phyloP scores from a whole-genome alignment of 2,113 vertebrate genomes.

The Panurus biarmicus region DNA sequence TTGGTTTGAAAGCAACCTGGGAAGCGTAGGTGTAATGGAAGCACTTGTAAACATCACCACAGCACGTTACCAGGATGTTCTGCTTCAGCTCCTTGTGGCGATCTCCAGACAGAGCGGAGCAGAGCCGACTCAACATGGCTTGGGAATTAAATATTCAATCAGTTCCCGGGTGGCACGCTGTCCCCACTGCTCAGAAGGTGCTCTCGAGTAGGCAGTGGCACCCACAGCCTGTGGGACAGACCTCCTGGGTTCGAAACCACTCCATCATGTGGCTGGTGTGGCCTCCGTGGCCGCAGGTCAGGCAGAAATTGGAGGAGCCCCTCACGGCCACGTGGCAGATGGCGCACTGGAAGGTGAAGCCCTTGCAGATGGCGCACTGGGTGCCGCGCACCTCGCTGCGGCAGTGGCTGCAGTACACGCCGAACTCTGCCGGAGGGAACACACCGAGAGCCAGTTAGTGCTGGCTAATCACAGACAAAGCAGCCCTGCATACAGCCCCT shows the following conservation, averaged over 20 bases:
- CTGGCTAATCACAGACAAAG: fast-evolving
- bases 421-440: slow-evolving; percentile 79
- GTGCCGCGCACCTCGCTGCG: slow-evolving; percentile 89
- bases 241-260: slow-evolving; percentile 93
- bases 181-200: slow-evolving; percentile 79
- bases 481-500: not conserved
- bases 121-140: not conserved
- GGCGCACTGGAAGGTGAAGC: slow-evolving; percentile 94
- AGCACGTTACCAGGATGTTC: not conserved
- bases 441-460: not conserved
- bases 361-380: slow-evolving; percentile 92
- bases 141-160: not conserved
- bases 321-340: slow-evolving; percentile 95
- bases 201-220: slow-evolving; percentile 93
- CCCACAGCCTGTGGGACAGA: slow-evolving; percentile 93
- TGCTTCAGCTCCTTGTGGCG: not conserved
- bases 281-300: slow-evolving; percentile 92
- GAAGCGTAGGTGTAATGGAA: not conserved
- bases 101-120: not conserved
- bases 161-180: not conserved
- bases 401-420: slow-evolving; percentile 94
- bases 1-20: not conserved
- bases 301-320: slow-evolving; percentile 95
- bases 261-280: slow-evolving; percentile 99
- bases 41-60: not conserved